Conservation (phyloP, 2,797 vertebrate genomes). For the Pangasius krempfi region DNA sequence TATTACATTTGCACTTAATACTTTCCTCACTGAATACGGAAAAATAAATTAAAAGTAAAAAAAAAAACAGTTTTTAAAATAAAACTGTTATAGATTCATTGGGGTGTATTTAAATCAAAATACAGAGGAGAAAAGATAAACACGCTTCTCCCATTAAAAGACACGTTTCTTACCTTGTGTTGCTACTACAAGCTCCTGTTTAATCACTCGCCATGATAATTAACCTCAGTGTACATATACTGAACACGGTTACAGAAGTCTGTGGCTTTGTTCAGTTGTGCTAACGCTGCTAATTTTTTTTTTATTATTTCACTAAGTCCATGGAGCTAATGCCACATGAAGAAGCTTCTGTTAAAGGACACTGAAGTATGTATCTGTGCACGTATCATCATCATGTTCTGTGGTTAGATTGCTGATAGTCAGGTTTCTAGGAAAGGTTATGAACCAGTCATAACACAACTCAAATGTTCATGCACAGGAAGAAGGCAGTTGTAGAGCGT, state of each 20-base stretch:
- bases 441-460: neutral
- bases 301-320: neutral
- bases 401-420: neutral
- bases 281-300: neutral
- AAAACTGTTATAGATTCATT: neutral
- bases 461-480: neutral
- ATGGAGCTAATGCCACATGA: neutral
- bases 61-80: constrained; percentile 14
- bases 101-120: neutral
- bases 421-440: neutral
- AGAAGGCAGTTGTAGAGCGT: neutral
- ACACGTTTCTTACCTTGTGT: neutral
- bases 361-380: neutral
- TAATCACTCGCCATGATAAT: neutral
- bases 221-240: neutral
- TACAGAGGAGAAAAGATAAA: neutral
- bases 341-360: neutral
- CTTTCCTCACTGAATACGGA: neutral
- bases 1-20: neutral
- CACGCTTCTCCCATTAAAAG: neutral
- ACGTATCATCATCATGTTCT: neutral
- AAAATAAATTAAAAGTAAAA: neutral
- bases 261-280: neutral
- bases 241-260: neutral
- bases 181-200: neutral